Conservation (phyloP, 2,113 vertebrate genomes). For the Tupaia tana region DNA sequence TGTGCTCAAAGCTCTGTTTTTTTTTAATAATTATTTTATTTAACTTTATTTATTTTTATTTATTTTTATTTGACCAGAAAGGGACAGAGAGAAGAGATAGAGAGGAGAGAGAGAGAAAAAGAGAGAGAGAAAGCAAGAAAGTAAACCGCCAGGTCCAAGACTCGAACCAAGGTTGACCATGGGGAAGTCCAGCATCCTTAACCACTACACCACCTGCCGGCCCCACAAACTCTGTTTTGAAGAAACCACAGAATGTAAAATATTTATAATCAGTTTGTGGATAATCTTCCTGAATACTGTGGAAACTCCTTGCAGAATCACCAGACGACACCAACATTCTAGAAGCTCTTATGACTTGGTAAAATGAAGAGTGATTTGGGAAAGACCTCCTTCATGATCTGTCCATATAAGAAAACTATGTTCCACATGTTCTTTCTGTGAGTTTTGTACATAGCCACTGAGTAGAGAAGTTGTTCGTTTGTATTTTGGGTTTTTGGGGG, state of each 20-base stretch:
- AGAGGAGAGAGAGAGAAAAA: no score
- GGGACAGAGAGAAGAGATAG: no score
- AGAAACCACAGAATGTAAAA: not conserved
- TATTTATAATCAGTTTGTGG: not conserved
- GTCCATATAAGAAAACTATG: not conserved
- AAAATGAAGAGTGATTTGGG: not conserved
- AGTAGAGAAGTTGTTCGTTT: not conserved
- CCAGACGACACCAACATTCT: not conserved
- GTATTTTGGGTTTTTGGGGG: no score
- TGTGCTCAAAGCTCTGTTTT: not conserved
- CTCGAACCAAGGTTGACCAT: no score
- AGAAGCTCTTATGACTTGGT: not conserved
- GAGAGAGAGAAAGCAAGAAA: no score
- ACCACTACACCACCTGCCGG: no score
- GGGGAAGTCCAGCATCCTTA: no score
- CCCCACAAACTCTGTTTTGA: not conserved
- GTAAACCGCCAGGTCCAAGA: no score
- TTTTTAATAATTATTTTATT: no score
- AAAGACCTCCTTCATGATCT: not conserved
- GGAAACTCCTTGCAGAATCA: not conserved
- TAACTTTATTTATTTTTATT: no score
- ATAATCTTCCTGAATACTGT: not conserved
- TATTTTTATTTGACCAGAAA: no score
- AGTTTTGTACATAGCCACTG: not conserved
- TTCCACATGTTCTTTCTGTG: not conserved